Conservation (phyloP, 2,797 vertebrate species). For the Eutrigla gurnardus region DNA sequence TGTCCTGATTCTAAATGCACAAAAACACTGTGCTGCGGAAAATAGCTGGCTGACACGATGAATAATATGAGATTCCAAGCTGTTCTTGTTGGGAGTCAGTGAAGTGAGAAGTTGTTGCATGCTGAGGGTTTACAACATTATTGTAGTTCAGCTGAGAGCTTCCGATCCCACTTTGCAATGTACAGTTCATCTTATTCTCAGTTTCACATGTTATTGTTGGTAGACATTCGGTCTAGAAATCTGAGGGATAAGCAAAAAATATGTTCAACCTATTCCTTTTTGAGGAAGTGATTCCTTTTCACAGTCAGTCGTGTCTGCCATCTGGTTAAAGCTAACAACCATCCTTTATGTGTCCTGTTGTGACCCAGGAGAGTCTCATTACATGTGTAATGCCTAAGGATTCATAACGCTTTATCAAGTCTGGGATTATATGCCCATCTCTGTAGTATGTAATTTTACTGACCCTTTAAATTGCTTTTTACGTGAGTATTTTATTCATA, state of each 20-base stretch:
- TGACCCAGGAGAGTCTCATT: too few species aligned
- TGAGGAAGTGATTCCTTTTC: neutral
- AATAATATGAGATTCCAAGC: neutral
- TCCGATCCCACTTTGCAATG: neutral
- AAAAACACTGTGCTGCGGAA: neutral
- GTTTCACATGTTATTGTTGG: neutral
- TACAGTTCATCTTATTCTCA: neutral
- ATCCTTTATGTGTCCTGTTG: too few species aligned
- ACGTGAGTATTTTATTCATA: too few species aligned
- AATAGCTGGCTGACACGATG: neutral
- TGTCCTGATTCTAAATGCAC: neutral
- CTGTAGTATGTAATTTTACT: neutral
- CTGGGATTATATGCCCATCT: neutral
- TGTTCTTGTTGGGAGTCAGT: too few species aligned
- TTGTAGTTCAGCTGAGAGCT: neutral
- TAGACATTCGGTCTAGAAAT: neutral
- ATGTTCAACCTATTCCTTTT: too few species aligned
- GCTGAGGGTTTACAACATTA: neutral
- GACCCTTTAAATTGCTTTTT: neutral
- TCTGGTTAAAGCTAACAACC: neutral
- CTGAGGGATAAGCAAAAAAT: neutral
- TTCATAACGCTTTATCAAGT: neutral
- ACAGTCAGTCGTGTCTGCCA: conserved; percentile 23
- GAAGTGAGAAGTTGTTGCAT: neutral
- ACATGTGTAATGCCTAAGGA: too few species aligned